Base-by-base conservation (phyloP, 2,113 vertebrate species). In the Spea multiplicata region DNA sequence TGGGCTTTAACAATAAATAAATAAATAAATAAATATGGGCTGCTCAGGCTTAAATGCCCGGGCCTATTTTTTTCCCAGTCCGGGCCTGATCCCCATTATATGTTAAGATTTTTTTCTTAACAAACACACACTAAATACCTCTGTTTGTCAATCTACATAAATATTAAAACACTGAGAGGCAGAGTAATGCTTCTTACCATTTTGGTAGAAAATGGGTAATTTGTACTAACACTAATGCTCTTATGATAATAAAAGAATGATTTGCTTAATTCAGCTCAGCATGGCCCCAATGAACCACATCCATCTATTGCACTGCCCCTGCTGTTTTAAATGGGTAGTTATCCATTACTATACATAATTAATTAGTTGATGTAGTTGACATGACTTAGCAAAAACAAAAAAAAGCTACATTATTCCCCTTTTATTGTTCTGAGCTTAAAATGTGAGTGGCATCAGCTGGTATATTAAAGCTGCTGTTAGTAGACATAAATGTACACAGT, bases 161-260 rank as follows among this genome's bases (percentile, higher is more conserved):
- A 44, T 68, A 14, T 48, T 14, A 13, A n/a, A 68, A 44, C 5
- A 74, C 64, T 13, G 59, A 74, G 59, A 50, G 57, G 12, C 30
- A 61, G 62, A 17, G 57, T 64, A 45, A 52, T 52, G 45, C 30
- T 77, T 46, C 8, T 49, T 71, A 8, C 53, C 59, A 62, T 52
- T 50, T 52, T 78, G 52, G n/a, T 64, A 14, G 8, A 62, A 50
- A 52, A 57, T 64, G 47, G 67, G 59, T 50, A 78, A 78, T 71
- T 64, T 64, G 48, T 5, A 52, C 12, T 62, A 77, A 70, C 47
- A 78, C 53, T 77, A 55, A 78, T 78, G 69, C 44, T 66, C 48
- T 78, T 9, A 71, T 72, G 48, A 55, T 78, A 71, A 62, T 71
- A 78, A 72, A 78, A 78, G 57, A 65, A 72, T 66, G 68, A 72